Evolutionary conservation across 2,797 vertebrate genomes (phyloP).

Genomic region (Sebastes umbrosus): DNA sequence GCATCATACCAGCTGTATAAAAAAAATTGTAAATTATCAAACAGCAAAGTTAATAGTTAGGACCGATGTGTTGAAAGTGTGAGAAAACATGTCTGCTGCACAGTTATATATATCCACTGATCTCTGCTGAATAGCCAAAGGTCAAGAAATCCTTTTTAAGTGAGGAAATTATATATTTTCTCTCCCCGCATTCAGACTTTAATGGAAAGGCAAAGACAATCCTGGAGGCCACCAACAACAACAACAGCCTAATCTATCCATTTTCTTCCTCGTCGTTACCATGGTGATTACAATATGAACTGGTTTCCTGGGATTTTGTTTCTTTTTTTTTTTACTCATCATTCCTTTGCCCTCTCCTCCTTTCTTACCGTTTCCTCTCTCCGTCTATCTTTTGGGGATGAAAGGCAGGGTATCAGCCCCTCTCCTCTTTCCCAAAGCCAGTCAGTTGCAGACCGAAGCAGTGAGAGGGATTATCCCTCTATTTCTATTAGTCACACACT

Average conservation of each 20-base stretch:
- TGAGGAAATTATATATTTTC: not conserved
- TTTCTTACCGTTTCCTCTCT: conserved; percentile 28
- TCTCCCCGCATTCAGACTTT: not conserved
- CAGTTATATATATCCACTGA: not conserved
- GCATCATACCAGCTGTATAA: not conserved
- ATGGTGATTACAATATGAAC: conserved; percentile 49
- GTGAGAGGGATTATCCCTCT: conserved; percentile 75
- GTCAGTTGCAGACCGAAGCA: conserved; percentile 76
- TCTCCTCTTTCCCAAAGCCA: conserved; percentile 62
- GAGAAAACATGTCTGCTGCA: not conserved
- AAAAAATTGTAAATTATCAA: not conserved
- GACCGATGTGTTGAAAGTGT: not conserved
- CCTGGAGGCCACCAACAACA: not conserved
- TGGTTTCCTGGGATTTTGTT: conserved; percentile 16
- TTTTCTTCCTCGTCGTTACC: conserved; percentile 45
- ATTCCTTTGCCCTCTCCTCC: conserved; percentile 44
- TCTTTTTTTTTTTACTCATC: conserved; percentile 13
- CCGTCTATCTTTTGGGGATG: conserved; percentile 52
- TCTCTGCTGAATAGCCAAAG: not conserved
- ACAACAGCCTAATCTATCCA: not conserved
- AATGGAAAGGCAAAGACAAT: not conserved
- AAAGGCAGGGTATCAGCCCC: conserved; percentile 57
- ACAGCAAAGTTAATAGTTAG: not conserved
- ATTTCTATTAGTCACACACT: conserved; percentile 80
- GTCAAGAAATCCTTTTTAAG: not conserved